Conservation (phyloP, 1,140 invertebrate genomes). For the Rhopalosiphum maidis region DNA sequence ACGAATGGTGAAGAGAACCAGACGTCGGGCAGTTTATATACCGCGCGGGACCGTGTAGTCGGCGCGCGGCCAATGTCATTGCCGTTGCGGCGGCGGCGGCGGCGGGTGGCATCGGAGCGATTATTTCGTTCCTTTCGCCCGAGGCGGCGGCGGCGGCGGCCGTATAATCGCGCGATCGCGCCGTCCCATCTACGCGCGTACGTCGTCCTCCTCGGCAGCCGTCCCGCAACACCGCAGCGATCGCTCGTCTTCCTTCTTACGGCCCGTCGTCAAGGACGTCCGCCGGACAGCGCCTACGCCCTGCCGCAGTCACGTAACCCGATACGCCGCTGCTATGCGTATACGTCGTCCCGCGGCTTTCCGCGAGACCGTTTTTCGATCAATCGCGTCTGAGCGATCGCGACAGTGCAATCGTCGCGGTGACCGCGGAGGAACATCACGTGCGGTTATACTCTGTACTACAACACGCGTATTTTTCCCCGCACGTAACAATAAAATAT, state of each 20-base stretch:
- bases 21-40: constrained; percentile 42
- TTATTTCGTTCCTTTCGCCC: constrained; percentile 8
- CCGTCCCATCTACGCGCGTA: not conserved
- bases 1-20: constrained; percentile 48
- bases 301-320: not conserved
- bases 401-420: not conserved
- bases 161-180: not conserved
- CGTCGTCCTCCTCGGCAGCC: not conserved
- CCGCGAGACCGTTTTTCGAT: not conserved
- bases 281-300: constrained; percentile 8
- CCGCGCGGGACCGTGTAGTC: constrained; percentile 16
- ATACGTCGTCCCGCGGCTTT: not conserved
- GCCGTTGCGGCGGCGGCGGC: constrained; percentile 28
- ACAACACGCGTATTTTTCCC: not conserved
- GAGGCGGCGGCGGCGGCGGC: not conserved
- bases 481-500: not conserved
- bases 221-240: not conserved
- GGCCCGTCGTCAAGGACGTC: not conserved
- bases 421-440: not conserved
- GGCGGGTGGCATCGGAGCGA: not conserved
- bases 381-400: not conserved
- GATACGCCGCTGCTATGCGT: not conserved
- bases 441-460: too few relatives aligned
- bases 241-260: not conserved
- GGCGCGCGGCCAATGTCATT: constrained; percentile 52